Evolutionary conservation across 2,113 vertebrate species (phyloP), one percentile per base, ranked within the genome.

Genomic region (Odontesthes bonariensis): DNA sequence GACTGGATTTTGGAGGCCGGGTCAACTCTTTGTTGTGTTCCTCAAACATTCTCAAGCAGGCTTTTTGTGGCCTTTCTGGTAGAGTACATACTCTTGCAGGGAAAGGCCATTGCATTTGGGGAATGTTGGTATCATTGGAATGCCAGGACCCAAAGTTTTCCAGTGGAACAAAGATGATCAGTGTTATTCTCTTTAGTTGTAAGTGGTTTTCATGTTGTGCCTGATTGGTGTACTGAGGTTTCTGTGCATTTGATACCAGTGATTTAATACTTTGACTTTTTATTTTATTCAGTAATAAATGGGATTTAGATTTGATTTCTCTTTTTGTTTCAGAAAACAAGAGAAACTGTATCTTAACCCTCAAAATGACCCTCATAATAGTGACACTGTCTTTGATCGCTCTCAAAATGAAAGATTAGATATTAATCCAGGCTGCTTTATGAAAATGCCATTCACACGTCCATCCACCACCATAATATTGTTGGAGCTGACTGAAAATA

Each of bases 331-430:
- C 8, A 68, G 69, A 23, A 16, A 32, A 11, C 52, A 83, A 77
- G 61, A 71, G 68, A 64, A 22, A 38, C 68, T 63, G 69, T 55
- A 56, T 32, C 20, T 82, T 11, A 64, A 68, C 31, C 44, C 16
- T 58, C 75, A 76, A 66, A 76, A 72, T 77, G 56, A 80, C 40
- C 42, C 51, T 54, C n/a, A 75, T 77, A 52, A 60, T 72, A 55
- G 75, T 42, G 82, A 80, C 80, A 67, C 72, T 70, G 72, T 52
- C 67, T 87, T 81, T 87, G 71, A 88, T 82, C 78, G 62, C 35
- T 71, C 73, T 87, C 66, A 77, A 77, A 83, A 84, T 83, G 82
- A 81, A 66, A 82, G 74, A 89, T 90, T 71, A 88, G 81, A 91
- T 86, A 83, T 84, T 86, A 88, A 89, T 89, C 87, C 57, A 0